Percentiles rank a stretch among this genome's conserved stretches.
These are phyloP conservation scores for Trichechus manatus DNA, from an alignment of 2,113 vertebrate species.

Conservation along the genomic window DNA sequence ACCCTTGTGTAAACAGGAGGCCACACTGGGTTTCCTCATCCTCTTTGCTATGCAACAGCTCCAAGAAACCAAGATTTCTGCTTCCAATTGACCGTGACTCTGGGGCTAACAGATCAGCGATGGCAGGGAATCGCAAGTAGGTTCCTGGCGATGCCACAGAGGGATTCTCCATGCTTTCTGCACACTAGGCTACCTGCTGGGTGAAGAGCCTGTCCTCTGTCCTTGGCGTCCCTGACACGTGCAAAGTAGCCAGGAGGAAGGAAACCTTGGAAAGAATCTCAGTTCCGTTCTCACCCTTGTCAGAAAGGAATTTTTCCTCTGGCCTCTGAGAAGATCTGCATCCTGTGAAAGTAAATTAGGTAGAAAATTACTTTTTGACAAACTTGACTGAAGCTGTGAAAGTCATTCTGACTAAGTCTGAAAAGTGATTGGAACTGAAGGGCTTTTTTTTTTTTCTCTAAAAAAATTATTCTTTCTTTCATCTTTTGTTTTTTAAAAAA, in stretches of 20 bases:
- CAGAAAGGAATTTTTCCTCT: conserved; percentile 59
- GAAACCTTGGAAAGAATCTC: conserved; percentile 40
- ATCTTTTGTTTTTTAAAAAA: conserved; percentile 57
- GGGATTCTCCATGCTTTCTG: background rate
- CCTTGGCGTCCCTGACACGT: background rate
- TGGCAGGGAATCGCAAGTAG: background rate
- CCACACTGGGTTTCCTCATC: background rate
- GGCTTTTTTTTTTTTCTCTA: background rate
- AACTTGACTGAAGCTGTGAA: conserved; percentile 77
- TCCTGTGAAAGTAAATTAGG: conserved; percentile 80
- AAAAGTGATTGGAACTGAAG: conserved; percentile 73
- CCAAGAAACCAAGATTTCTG: conserved; percentile 8
- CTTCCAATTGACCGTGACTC: background rate
- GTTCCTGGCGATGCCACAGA: background rate
- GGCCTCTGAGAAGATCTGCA: conserved; percentile 62
- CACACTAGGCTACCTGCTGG: background rate
- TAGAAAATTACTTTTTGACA: conserved; percentile 76
- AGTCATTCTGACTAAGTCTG: conserved; percentile 74
- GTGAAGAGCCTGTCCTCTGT: background rate
- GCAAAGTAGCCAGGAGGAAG: conserved; percentile 8
- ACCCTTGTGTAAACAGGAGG: conserved; percentile 52
- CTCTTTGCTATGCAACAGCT: background rate
- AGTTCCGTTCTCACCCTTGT: conserved; percentile 37
- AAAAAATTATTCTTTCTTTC: conserved; percentile 55
- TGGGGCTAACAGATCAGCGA: background rate